Evolutionary conservation across 2,113 vertebrate genomes (phyloP).

Genomic region (Willisornis vidua): DNA sequence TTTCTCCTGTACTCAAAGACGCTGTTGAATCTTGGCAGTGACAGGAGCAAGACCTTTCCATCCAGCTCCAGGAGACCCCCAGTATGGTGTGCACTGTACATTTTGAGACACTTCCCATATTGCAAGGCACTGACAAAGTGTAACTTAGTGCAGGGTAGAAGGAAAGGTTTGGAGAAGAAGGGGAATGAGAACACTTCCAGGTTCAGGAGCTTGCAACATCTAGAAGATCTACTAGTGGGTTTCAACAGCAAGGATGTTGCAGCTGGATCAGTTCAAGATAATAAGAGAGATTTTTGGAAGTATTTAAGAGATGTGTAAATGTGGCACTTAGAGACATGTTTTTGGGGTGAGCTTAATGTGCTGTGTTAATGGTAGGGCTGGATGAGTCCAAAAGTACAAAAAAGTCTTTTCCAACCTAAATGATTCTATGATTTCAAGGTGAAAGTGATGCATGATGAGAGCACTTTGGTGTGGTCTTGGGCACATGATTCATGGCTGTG

Average conservation of each 20-base stretch:
- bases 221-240: accelerated
- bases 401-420: not conserved
- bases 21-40: not conserved
- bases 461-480: not conserved
- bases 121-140: not conserved
- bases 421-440: not conserved
- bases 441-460: not conserved
- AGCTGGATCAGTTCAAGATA: not conserved
- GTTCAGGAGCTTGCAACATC: not conserved
- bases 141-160: not conserved
- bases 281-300: not conserved
- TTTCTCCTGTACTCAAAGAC: not conserved
- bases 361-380: not conserved
- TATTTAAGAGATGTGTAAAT: not conserved
- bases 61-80: not conserved
- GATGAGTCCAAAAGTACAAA: not conserved
- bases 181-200: not conserved
- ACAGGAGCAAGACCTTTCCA: not conserved
- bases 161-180: not conserved
- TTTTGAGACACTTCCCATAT: accelerated
- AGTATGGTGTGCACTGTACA: too few species aligned
- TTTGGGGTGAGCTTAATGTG: not conserved
- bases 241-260: not conserved
- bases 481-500: not conserved
- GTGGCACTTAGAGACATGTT: not conserved